Percentiles rank a stretch among this genome's conserved stretches.
Evolutionary conservation across 30 jellyfish, hydroid and myxozoan species (phyloP).

Genomic region (Cassiopea andromeda): DNA sequence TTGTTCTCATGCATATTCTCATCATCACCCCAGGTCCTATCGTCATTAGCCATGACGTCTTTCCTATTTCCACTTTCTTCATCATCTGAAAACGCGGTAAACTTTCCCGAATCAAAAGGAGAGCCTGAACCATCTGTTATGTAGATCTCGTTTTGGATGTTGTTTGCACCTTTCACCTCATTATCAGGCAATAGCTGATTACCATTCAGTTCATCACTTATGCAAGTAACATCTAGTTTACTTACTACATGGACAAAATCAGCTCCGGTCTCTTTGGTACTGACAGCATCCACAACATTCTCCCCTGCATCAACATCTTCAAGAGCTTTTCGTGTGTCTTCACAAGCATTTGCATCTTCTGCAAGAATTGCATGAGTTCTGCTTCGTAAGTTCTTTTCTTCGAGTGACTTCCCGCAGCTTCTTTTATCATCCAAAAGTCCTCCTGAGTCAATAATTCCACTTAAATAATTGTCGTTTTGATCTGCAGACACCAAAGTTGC

Average conservation of each 20-base stretch:
- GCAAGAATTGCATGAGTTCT: too few species aligned
- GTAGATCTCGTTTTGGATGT: not conserved
- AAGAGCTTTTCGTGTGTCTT: not conserved
- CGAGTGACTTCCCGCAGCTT: not conserved
- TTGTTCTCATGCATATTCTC: not conserved
- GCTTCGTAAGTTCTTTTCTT: not conserved
- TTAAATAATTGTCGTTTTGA: too few species aligned
- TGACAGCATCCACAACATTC: not conserved
- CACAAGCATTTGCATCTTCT: not conserved
- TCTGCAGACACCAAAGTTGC: too few species aligned
- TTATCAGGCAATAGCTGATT: not conserved
- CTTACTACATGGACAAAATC: not conserved
- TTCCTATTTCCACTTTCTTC: too few species aligned
- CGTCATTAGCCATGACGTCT: too few species aligned
- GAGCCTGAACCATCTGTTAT: not conserved
- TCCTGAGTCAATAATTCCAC: too few species aligned
- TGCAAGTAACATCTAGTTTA: not conserved
- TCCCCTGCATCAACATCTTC: not conserved
- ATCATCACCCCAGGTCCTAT: too few species aligned
- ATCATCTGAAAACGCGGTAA: too few species aligned
- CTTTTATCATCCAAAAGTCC: not conserved
- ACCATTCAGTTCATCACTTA: not conserved
- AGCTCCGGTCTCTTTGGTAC: not conserved
- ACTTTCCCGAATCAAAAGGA: not conserved
- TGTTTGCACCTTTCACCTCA: not conserved